Base-by-base conservation (phyloP, 2,888 invertebrate species). In the Salpingus planirostris region DNA sequence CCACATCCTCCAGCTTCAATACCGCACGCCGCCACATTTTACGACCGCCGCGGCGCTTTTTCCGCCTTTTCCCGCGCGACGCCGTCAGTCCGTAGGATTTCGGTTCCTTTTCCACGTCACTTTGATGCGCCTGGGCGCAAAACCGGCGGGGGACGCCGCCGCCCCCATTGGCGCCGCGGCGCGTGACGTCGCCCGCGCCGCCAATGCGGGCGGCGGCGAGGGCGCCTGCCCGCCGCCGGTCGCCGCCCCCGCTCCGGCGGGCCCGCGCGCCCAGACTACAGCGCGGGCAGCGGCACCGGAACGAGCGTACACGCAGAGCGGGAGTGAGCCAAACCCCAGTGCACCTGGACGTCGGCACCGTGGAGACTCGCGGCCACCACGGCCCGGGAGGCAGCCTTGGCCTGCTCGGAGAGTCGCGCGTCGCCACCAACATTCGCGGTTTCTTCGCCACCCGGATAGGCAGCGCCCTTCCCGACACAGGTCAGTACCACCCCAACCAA, bases 401-500 rank as follows among this genome's bases (percentile, higher is more conserved):
- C 66, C 73, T 78, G 51, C 77, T 78, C 64, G 73, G 78, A 60
- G 76, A 62, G 38, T 57, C 75, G 62, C 72, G 78, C 54, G 78
- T 80, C 59, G 80, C 82, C 62, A 76, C 71, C 67, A 80, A 80
- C 67, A 76, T 82, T 65, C 71, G 75, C 60, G 81, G 81, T 55
- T 80, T 74, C 70, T 73, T 83, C 51, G 69, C 74, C 59, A 74
- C 73, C 65, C 74, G 77, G 57, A 71, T 80, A 64, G 69, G 76
- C 64, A 73, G 76, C 59, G 69, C 77, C 61, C 72, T 78, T 66
- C 72, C 77, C 57, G 81, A 82, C 58, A 76, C 81, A 78, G 82
- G 82, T 82, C 53, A 71, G 74, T 43, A 24, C n/a, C 4, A 11
- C 13, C 21, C 13, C 13, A 24, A 8, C 11, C 21, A n/a, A n/a